phyloP scores from a whole-genome alignment of 2,797 vertebrate genomes.

The Schizothorax lantsangensis region DNA sequence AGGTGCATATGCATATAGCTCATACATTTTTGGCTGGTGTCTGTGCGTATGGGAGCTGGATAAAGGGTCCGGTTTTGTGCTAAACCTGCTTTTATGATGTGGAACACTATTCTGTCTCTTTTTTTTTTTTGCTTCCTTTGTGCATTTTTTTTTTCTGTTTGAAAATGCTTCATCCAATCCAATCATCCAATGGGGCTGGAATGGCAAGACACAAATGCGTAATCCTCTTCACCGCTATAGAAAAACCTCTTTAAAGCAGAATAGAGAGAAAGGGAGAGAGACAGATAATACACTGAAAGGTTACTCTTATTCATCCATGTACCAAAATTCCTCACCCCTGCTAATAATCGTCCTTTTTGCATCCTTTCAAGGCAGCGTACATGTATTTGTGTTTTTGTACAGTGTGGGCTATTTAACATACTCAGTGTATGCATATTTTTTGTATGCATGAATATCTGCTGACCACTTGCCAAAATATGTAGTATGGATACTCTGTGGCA shows the following conservation, averaged over 20 bases:
- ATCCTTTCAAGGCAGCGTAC: slow-evolving; percentile 68
- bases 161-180: slow-evolving; percentile 68
- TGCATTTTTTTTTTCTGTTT: slow-evolving; percentile 64
- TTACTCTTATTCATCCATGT: slow-evolving; percentile 68
- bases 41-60: slow-evolving; percentile 65
- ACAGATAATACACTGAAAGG: slow-evolving; percentile 50
- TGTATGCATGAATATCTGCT: neutral
- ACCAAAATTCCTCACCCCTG: slow-evolving; percentile 67
- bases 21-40: slow-evolving; percentile 43
- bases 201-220: slow-evolving; percentile 46
- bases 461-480: neutral
- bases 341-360: slow-evolving; percentile 74
- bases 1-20: slow-evolving; percentile 65
- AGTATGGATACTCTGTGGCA: neutral
- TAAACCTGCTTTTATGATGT: slow-evolving; percentile 70
- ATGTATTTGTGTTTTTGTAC: neutral
- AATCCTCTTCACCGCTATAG: slow-evolving; percentile 58
- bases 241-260: slow-evolving; percentile 76
- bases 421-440: neutral
- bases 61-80: slow-evolving; percentile 69
- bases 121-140: slow-evolving; percentile 59
- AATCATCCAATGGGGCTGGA: slow-evolving; percentile 40
- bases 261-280: slow-evolving; percentile 56
- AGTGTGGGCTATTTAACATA: neutral
- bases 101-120: slow-evolving; percentile 59